Evolutionary conservation across 1,140 invertebrate species (phyloP).

Genomic region (Bombus superbus): DNA sequence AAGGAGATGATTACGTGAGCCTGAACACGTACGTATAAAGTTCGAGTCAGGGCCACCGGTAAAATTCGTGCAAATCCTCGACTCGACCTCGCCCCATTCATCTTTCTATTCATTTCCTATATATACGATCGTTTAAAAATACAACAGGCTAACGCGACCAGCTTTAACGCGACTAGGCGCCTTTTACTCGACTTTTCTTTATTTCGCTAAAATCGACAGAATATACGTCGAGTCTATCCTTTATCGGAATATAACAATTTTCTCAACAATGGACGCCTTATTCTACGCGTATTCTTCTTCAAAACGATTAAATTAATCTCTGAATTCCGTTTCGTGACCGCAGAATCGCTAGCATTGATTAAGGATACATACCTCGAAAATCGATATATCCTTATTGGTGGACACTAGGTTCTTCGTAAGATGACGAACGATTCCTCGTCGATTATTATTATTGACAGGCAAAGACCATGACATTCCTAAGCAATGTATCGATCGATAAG

Average conservation of each 20-base stretch:
- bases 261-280: fast-evolving
- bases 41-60: neutral
- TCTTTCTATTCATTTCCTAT: neutral
- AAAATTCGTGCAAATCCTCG: constrained; percentile 28
- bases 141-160: neutral
- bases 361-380: neutral
- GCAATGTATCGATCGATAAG: neutral
- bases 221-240: neutral
- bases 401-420: neutral
- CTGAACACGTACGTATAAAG: constrained; percentile 5
- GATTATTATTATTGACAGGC: neutral
- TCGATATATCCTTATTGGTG: neutral
- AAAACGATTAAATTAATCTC: neutral
- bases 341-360: neutral
- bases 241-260: no score
- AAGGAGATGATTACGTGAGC: constrained; percentile 37
- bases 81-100: neutral
- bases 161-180: neutral
- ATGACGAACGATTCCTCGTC: neutral
- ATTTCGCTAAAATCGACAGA: neutral
- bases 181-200: neutral
- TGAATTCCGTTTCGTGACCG: neutral
- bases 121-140: neutral
- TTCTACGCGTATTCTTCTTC: neutral
- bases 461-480: neutral